These are phyloP conservation scores for Glaucidium brasilianum DNA, from an alignment of 2,113 vertebrate genomes.

Conservation along the genomic window DNA sequence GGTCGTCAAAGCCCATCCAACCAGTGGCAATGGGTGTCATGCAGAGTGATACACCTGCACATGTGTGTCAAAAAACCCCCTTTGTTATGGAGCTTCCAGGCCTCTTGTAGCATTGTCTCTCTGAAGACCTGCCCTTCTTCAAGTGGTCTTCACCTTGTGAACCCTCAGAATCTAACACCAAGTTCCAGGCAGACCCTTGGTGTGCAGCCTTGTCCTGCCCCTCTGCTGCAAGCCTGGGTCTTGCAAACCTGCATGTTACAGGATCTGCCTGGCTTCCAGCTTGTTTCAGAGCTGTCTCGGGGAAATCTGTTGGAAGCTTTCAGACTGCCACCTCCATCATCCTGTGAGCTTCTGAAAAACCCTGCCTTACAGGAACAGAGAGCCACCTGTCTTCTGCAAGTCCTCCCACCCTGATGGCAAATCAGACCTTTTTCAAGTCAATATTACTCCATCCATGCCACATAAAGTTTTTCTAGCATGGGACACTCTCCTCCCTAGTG, in stretches of 20 bases:
- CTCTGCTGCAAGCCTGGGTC: background rate
- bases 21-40: background rate
- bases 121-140: background rate
- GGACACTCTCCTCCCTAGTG: background rate
- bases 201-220: background rate
- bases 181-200: background rate
- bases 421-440: background rate
- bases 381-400: background rate
- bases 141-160: rapidly evolving
- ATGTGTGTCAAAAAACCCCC: background rate
- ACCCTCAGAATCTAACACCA: background rate
- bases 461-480: background rate
- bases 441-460: background rate
- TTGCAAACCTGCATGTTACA: background rate
- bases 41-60: background rate
- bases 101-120: background rate
- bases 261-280: background rate
- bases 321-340: background rate
- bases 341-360: background rate
- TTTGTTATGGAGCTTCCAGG: background rate
- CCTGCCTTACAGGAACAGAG: background rate
- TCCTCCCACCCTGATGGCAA: background rate
- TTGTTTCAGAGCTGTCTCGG: background rate
- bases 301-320: background rate
- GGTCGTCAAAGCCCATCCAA: background rate